Evolutionary conservation across 23 tunicate species (phyloP), one percentile per base, ranked within the genome.

Genomic region (Clavelina lepadiformis): DNA sequence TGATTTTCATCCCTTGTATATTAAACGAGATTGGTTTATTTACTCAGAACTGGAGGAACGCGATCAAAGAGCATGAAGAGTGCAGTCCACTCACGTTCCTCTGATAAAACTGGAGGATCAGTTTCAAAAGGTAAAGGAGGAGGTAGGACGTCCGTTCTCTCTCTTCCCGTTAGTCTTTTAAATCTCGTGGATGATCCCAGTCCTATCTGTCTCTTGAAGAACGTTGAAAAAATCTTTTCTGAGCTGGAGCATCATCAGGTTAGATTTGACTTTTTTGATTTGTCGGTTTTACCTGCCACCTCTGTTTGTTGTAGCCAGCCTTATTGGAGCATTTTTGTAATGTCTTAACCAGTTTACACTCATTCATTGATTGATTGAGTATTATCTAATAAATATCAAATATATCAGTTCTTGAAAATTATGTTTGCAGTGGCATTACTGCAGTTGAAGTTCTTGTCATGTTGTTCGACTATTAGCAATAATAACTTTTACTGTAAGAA

Each of bases 231-330:
- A 49, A 89, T 89, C n/a, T 56, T 89, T 28, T 58, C 75, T 2
- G 97, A 81, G 3, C 79, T 89, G 19, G 83, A 89, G 58, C 97
- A 89, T 55, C 97, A 89, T 37, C 97, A 89, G 79, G 96, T 88
- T 41, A 55, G 28, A 27, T 11, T 37, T 19, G 15, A 41, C 15
- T 15, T 11, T 11, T 41, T 15, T 11, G 49, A 41, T 41, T 41
- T 41, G 49, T 41, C 15, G 11, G 15, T 11, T 41, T 41, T 11
- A 11, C 11, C 11, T 11, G 49, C 49, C 15, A 41, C 49, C 11
- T 11, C 49, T 41, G 11, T 41, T 41, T 41, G 11, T 11, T 41
- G 15, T 41, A 15, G 11, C n/a, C n/a, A n/a, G n/a, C n/a, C n/a
- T n/a, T n/a, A n/a, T n/a, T n/a, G n/a, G n/a, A n/a, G n/a, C n/a